A percentile compares a stretch with the other conserved stretches of the same genome.
phyloP scores from a whole-genome alignment of 2,888 invertebrate genomes.

The Hypselothyrea guttata region DNA sequence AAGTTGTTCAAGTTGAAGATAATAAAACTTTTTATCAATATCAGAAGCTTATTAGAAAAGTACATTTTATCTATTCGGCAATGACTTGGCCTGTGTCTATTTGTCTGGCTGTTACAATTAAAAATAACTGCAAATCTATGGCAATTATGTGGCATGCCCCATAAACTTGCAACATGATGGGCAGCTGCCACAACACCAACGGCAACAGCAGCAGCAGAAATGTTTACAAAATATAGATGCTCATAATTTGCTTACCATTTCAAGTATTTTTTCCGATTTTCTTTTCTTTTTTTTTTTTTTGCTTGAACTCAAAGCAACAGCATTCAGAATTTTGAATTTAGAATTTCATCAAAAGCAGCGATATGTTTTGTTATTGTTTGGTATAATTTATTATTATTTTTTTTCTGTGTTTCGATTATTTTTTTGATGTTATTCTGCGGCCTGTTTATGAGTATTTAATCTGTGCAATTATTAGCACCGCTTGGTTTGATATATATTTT shows the following conservation, averaged over 20 bases:
- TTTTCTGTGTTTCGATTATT: too few species aligned
- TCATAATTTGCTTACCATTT: slow-evolving; percentile 40
- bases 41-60: not conserved
- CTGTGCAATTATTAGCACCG: slow-evolving; percentile 39
- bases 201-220: slow-evolving; percentile 1
- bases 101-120: not conserved
- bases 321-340: not conserved
- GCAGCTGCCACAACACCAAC: slow-evolving; percentile 30
- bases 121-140: slow-evolving; percentile 22
- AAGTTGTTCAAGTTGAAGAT: slow-evolving; percentile 33
- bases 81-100: not conserved
- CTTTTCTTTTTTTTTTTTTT: slow-evolving; percentile 8
- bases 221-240: slow-evolving; percentile 22
- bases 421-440: slow-evolving; percentile 29
- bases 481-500: slow-evolving; percentile 14
- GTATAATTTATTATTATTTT: too few species aligned
- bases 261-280: not conserved
- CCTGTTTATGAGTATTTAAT: slow-evolving; percentile 46
- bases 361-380: slow-evolving; percentile 44
- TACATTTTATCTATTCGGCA: not conserved
- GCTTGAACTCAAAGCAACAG: slow-evolving; percentile 37
- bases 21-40: slow-evolving; percentile 7
- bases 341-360: slow-evolving; percentile 20
- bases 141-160: slow-evolving; percentile 6
- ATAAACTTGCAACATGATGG: slow-evolving; percentile 24